Evolutionary conservation across 1,140 invertebrate species (phyloP).

Genomic region (Ceratina calcarata): DNA sequence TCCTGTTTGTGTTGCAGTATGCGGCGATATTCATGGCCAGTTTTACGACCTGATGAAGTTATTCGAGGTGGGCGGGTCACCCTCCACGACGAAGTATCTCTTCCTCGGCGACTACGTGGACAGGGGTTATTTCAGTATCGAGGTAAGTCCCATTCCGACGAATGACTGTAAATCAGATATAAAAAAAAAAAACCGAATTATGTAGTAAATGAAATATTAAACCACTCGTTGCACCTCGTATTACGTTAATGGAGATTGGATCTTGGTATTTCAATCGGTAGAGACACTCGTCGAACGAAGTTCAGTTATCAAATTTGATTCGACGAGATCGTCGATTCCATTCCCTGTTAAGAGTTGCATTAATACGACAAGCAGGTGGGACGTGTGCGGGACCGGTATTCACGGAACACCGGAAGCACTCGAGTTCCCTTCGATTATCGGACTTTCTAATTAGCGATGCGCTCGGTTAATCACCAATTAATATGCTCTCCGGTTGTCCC

Average conservation of each 20-base stretch:
- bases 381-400: not conserved
- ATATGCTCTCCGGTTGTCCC: constrained; percentile 17
- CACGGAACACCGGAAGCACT: not conserved
- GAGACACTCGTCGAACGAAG: no score
- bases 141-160: constrained; percentile 84
- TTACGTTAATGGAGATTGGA: no score
- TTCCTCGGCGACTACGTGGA: constrained; percentile 99
- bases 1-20: constrained; percentile 87
- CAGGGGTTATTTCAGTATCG: constrained; percentile 99
- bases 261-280: no score
- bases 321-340: not conserved
- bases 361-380: no score
- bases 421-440: constrained; percentile 29
- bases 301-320: not conserved
- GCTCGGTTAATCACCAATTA: constrained; percentile 56
- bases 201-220: no score
- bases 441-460: constrained; percentile 52
- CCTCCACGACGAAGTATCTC: constrained; percentile 99
- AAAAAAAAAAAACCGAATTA: no score
- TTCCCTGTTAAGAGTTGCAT: not conserved
- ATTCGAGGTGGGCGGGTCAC: constrained; percentile 99
- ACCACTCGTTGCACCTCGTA: no score
- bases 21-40: constrained; percentile 99
- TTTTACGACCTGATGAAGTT: constrained; percentile 99
- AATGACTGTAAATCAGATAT: no score